Evolutionary conservation across 2,888 invertebrate species (phyloP).

Genomic region (Troides oblongomaculatus): DNA sequence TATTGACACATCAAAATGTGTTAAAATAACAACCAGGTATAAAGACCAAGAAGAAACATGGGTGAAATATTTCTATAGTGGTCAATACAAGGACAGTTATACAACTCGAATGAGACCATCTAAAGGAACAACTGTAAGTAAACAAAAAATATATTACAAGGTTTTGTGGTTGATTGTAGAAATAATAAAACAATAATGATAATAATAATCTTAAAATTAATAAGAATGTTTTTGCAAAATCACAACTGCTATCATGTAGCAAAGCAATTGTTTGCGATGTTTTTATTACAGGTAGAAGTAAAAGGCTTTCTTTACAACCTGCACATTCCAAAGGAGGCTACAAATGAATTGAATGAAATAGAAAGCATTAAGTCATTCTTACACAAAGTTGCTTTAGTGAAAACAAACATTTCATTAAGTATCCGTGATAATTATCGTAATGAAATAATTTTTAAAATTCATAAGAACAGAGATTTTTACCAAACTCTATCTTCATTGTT

Average conservation of each 20-base stretch:
- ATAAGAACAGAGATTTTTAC: slow-evolving; percentile 76
- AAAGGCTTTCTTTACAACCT: slow-evolving; percentile 82
- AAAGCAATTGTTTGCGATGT: neutral
- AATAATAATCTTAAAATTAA: too few species aligned
- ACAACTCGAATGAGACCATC: slow-evolving; percentile 75
- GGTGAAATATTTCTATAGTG: slow-evolving; percentile 77
- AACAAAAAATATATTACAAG: slow-evolving; percentile 6
- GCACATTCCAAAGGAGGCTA: slow-evolving; percentile 80
- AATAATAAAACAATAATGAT: neutral
- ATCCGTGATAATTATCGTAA: slow-evolving; percentile 83
- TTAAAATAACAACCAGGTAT: slow-evolving; percentile 81
- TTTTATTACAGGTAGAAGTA: slow-evolving; percentile 76
- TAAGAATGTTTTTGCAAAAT: too few species aligned
- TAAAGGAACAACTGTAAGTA: slow-evolving; percentile 83
- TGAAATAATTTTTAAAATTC: slow-evolving; percentile 80
- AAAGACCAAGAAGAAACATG: slow-evolving; percentile 73
- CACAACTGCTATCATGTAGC: too few species aligned
- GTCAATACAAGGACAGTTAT: slow-evolving; percentile 57
- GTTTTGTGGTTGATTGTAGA: neutral
- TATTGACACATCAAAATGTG: slow-evolving; percentile 72
- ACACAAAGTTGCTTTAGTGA: slow-evolving; percentile 82
- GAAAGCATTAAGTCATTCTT: slow-evolving; percentile 80
- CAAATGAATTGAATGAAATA: slow-evolving; percentile 77
- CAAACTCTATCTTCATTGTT: slow-evolving; percentile 69
- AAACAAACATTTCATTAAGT: slow-evolving; percentile 83